These are phyloP conservation scores for Apotomis turbidana DNA, from an alignment of 2,888 invertebrate genomes.

Conservation along the genomic window DNA sequence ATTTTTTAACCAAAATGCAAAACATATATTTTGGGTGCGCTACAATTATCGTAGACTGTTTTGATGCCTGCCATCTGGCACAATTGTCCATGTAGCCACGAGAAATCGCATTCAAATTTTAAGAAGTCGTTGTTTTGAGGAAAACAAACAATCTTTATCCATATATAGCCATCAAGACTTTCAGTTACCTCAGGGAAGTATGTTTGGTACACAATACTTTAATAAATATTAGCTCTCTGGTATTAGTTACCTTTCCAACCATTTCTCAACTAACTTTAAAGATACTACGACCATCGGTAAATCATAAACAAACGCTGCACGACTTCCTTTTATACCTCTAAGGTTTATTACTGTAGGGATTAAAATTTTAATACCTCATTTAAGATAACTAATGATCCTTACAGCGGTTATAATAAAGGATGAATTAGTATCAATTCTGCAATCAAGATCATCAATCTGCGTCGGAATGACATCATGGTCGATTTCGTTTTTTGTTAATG, in stretches of 20 bases:
- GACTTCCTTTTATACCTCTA: constrained; percentile 14
- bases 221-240: no score
- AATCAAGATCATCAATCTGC: constrained; percentile 39
- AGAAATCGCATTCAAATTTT: no score
- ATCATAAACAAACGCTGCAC: constrained; percentile 7
- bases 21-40: no score
- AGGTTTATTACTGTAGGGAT: constrained; percentile 3
- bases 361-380: constrained; percentile 36
- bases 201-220: no score
- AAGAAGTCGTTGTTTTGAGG: no score
- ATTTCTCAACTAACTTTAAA: background rate
- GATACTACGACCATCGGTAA: background rate
- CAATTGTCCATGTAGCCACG: no score
- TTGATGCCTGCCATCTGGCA: no score
- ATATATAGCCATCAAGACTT: no score
- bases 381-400: constrained; percentile 38
- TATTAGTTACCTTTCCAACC: background rate
- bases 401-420: constrained; percentile 38
- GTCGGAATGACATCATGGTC: constrained; percentile 40
- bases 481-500: constrained; percentile 41
- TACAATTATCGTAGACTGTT: no score
- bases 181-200: no score
- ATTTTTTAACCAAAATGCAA: no score
- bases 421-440: constrained; percentile 42
- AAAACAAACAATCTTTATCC: no score